Evolutionary conservation across 2,113 vertebrate species (phyloP).

Genomic region (Pelmatolapia mariae): DNA sequence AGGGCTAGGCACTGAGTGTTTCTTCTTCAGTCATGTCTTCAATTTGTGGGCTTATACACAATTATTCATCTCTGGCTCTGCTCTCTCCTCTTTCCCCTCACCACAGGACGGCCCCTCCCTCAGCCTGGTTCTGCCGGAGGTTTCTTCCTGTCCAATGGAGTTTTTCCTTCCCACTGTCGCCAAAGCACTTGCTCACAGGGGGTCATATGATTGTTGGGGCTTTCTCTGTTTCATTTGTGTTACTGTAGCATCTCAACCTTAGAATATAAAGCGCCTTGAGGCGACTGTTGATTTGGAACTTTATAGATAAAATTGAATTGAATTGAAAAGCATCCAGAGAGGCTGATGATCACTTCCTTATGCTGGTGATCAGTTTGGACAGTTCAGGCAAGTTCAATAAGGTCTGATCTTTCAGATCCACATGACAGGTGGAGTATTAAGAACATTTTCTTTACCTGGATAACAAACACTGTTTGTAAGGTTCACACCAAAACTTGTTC

Average conservation of each 20-base stretch:
- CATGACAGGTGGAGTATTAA: background rate
- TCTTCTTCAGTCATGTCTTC: background rate
- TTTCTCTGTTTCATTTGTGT: background rate
- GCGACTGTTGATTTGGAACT: background rate
- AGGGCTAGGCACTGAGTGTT: background rate
- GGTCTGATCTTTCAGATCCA: background rate
- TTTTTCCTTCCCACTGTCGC: background rate
- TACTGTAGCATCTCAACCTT: background rate
- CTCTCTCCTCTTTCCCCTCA: background rate
- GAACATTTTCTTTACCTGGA: background rate
- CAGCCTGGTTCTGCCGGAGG: background rate
- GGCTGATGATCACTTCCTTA: background rate
- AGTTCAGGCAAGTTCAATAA: background rate
- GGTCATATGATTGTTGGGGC: background rate
- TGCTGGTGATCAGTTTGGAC: background rate
- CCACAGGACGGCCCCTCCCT: background rate
- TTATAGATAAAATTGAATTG: background rate
- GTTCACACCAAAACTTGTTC: background rate
- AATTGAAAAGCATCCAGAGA: background rate
- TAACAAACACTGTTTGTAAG: background rate
- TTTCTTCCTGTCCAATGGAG: background rate
- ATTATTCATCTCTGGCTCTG: background rate
- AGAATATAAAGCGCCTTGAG: background rate
- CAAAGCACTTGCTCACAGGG: background rate
- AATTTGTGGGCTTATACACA: background rate